Conservation (phyloP, 2,113 vertebrate species). For the Herpetotheres cachinnans region DNA sequence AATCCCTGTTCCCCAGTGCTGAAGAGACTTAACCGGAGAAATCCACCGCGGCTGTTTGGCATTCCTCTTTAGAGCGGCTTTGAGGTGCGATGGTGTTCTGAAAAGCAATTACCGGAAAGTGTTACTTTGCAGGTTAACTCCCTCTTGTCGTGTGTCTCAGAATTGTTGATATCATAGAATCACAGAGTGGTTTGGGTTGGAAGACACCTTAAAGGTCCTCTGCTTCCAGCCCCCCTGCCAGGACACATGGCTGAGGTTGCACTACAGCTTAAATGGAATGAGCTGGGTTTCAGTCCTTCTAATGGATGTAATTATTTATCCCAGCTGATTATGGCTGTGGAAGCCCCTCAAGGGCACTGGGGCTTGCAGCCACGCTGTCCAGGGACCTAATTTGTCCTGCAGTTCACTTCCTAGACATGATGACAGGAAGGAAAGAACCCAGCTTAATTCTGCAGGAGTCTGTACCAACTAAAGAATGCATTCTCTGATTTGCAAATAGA, state of each 20-base stretch:
- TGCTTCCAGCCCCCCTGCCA: too few species aligned
- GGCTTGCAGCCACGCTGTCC: rapidly evolving
- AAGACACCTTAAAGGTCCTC: too few species aligned
- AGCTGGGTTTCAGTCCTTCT: not conserved
- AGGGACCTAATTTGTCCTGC: not conserved
- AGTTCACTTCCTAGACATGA: not conserved
- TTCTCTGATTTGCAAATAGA: not conserved
- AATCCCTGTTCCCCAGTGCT: not conserved
- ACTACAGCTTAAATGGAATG: not conserved
- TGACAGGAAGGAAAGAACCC: not conserved
- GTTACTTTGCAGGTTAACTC: not conserved
- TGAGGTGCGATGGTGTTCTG: not conserved
- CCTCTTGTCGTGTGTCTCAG: not conserved
- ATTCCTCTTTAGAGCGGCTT: not conserved
- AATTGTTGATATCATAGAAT: not conserved
- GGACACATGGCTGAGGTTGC: not conserved
- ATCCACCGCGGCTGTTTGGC: not conserved
- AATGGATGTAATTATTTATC: not conserved
- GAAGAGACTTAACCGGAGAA: not conserved
- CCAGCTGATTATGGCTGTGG: not conserved
- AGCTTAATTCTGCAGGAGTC: not conserved
- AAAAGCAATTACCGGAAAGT: not conserved
- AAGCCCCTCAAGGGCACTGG: not conserved
- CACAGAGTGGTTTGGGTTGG: too few species aligned
- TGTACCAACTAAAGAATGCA: not conserved